Evolutionary conservation across 2,888 invertebrate species (phyloP), one percentile per base, ranked within the genome.

Genomic region (Hirtodrosophila alboralis): DNA sequence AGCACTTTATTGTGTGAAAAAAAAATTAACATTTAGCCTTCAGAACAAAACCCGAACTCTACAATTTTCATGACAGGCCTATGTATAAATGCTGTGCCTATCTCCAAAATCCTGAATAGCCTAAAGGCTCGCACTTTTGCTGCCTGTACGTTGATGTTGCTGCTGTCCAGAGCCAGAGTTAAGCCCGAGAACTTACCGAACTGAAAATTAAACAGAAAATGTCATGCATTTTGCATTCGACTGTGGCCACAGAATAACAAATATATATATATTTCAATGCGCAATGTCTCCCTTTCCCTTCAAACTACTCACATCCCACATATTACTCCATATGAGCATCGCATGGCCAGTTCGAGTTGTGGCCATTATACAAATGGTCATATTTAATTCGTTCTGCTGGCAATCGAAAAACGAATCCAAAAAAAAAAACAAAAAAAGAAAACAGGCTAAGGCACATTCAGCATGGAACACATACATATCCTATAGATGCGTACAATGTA

Each of bases 321-420:
- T 62, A 52, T 43, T 41, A 31, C 27, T 36, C 51, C 56, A 63
- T 33, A 44, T 33, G 52, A 61, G 56, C 40, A 47, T 49, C 47
- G 66, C 38, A 41, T 41, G 31, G 51, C 28, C 14, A 48, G 31
- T 34, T 59, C 48, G 56, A 75, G 61, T 71, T 61, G 60, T 34
- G 68, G 41, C 67, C 66, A 83, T 85, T 84, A 85, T 68, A 79
- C 86, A 85, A 85, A 87, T 87, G 77, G 77, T 75, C 87, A 83
- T 84, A 87, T 85, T 75, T 79, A 83, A 87, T 85, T 85, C 85
- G 87, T 77, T 86, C 76, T 80, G 86, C 85, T 74, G 72, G 79
- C 83, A 72, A 86, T 76, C 75, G 77, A 64, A 68, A 73, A 70
- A 45, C 31, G 30, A 21, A n/a, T n/a, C n/a, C n/a, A n/a, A 34